Percentiles rank a stretch among this genome's conserved stretches.
Conservation (phyloP, 2,797 vertebrate genomes). For the Remorina albescens region DNA sequence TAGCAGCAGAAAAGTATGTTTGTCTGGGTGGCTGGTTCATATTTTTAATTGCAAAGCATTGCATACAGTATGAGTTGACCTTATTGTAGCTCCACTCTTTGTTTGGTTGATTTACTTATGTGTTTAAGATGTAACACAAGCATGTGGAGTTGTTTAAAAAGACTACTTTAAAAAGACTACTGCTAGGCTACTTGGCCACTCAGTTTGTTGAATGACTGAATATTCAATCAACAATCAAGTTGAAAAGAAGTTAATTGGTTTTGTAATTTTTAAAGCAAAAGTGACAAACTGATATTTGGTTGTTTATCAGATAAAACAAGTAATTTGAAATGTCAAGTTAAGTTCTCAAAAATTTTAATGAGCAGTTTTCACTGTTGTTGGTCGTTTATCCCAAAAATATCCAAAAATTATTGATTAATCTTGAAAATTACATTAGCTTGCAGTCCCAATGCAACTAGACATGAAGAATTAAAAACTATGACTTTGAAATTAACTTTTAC, state of each 20-base stretch:
- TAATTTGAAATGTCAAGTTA: neutral
- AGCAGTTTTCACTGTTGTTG: neutral
- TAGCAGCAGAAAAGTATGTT: conserved; percentile 19
- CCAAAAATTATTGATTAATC: neutral
- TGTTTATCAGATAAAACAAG: neutral
- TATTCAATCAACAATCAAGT: neutral
- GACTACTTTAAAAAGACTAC: too few species aligned
- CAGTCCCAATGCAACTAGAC: neutral
- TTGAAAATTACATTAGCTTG: neutral
- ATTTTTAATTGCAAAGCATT: conserved; percentile 18
- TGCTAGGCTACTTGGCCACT: conserved; percentile 3
- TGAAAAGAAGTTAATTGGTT: neutral
- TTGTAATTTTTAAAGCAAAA: neutral
- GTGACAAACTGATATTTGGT: neutral
- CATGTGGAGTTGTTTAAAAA: conserved; percentile 11
- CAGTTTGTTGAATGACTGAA: conserved; percentile 2
- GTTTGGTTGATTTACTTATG: neutral
- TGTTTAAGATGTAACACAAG: neutral
- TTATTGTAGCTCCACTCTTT: conserved; percentile 1
- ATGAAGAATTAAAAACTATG: conserved; percentile 7
- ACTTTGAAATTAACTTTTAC: neutral
- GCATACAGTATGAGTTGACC: conserved; percentile 20
- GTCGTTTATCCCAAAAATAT: neutral
- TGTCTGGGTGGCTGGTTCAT: conserved; percentile 8
- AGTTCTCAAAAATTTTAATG: neutral